Base-by-base conservation (phyloP, 1,140 invertebrate genomes). In the Drosophila obscura region DNA sequence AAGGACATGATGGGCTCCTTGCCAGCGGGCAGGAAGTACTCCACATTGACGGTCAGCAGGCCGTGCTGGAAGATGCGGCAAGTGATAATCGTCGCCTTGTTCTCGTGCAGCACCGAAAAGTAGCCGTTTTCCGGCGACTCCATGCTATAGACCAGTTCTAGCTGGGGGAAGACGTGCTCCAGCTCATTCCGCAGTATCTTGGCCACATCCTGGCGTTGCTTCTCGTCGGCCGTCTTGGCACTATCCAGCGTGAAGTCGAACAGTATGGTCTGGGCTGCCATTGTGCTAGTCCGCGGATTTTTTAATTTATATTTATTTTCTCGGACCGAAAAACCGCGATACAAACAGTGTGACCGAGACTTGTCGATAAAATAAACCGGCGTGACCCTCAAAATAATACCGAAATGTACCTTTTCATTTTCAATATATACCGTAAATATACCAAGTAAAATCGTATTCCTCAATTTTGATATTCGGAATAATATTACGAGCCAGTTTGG, bases 221-320 rank as follows among this genome's bases (percentile, higher is more conserved):
- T 93, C 63, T 95, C 93, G 81, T 95, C 95, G 48, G 92, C 93
- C 26, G 96, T 93, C 41, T 94, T 93, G 45, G 93, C 93, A 5
- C 95, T 93, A 73, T 96, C 94, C 52, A 97, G 92, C 4, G 95
- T 94, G 85, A 97, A 96, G 93, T 97, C 96, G 67, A 97, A 92
- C 43, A 97, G 92, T 77, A 96, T 94, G 44, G 96, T 96, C 91
- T 97, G 95, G n/a, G 95, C 96, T 76, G 96, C 94, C 96, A 97
- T 96, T 61, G 61, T 75, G 55, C 26, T 39, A 5, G 35, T 39
- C 35, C 35, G 8, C 16, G 2, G 22, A 67, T 9, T 52, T 22
- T 31, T 16, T 8, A 43, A 44, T 24, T 55, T 24, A 13, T 13
- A 53, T 13, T 39, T 39, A 39, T 31, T 9, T 31, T 45, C 44